Percentiles rank a stretch among this genome's conserved stretches.
phyloP scores from a whole-genome alignment of 2,113 vertebrate genomes.

The Oceanodroma tethys region DNA sequence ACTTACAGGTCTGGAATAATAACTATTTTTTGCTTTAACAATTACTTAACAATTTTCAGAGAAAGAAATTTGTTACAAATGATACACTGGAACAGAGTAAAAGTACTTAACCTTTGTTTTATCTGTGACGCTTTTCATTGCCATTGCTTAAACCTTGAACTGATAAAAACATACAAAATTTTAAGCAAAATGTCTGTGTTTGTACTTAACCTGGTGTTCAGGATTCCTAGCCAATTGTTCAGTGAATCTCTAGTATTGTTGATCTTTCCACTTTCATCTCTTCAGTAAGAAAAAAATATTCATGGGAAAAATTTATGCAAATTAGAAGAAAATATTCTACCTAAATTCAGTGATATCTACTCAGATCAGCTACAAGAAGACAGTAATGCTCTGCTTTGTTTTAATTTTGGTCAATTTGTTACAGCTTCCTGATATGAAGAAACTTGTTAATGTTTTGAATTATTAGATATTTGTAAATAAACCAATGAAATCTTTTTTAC shows the following conservation, averaged over 20 bases:
- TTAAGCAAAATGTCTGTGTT: neutral
- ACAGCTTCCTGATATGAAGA: neutral
- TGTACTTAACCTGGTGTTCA: neutral
- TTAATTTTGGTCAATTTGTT: neutral
- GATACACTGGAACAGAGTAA: neutral
- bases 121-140: neutral
- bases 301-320: neutral
- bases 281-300: neutral
- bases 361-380: neutral
- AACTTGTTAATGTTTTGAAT: neutral
- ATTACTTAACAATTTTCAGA: neutral
- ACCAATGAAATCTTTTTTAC: accelerated
- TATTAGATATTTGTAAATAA: neutral
- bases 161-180: neutral
- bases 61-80: neutral
- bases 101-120: neutral
- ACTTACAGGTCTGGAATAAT: neutral
- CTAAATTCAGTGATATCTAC: neutral
- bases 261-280: neutral
- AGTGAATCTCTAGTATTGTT: neutral
- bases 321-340: neutral
- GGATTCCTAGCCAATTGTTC: neutral
- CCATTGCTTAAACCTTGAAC: neutral
- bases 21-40: neutral
- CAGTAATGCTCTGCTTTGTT: neutral